phyloP scores from a whole-genome alignment of 2,113 vertebrate genomes.

The Alligator sinensis region DNA sequence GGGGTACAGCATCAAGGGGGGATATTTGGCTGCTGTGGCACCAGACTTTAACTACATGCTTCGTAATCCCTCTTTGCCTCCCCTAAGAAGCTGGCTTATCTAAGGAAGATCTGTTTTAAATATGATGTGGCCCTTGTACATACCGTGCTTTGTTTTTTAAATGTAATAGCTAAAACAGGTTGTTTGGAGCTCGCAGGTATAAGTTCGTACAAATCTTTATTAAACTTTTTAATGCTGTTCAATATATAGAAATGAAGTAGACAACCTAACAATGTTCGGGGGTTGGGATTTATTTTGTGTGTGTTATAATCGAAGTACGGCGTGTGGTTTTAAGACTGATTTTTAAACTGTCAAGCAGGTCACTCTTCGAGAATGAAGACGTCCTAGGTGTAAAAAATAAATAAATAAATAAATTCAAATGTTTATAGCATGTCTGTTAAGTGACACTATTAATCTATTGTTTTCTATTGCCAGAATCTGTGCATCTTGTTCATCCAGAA shows the following conservation, averaged over 20 bases:
- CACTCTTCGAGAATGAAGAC: neutral
- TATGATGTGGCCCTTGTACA: neutral
- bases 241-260: neutral
- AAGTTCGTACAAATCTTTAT: neutral
- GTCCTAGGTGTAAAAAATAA: neutral
- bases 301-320: neutral
- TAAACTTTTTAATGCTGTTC: neutral
- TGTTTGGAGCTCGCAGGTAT: neutral
- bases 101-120: neutral
- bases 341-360: neutral
- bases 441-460: neutral
- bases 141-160: neutral
- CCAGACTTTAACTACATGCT: neutral
- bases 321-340: neutral
- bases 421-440: neutral
- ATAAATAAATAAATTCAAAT: neutral
- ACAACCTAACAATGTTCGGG: neutral
- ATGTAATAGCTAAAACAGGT: neutral
- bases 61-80: too few relatives aligned
- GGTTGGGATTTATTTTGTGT: neutral
- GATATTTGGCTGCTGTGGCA: neutral
- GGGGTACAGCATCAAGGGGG: neutral
- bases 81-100: neutral
- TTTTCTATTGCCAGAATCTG: neutral
- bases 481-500: too few relatives aligned